Conservation (phyloP, 2,113 vertebrate genomes). For the Lagopus leucura region DNA sequence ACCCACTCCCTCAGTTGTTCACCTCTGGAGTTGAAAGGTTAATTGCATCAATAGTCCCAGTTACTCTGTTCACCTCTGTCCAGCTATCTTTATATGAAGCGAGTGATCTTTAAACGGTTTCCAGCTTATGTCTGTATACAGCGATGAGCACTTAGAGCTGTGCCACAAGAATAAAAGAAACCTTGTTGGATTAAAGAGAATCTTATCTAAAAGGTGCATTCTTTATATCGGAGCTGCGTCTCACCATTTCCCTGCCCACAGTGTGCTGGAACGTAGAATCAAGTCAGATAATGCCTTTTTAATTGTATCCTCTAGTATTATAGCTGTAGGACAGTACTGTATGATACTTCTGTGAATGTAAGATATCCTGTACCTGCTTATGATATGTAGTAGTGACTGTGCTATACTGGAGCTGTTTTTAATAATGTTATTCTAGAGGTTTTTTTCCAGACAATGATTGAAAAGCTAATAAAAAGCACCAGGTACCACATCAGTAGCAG, state of each 20-base stretch:
- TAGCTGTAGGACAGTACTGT: constrained; percentile 83
- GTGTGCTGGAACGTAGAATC: constrained; percentile 79
- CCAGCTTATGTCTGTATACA: constrained; percentile 70
- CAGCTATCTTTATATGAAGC: constrained; percentile 39
- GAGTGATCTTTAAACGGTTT: constrained; percentile 70
- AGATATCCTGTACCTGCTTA: constrained; percentile 80
- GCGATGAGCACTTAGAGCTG: constrained; percentile 60
- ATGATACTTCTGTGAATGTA: constrained; percentile 82
- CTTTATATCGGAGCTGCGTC: constrained; percentile 66
- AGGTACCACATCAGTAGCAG: constrained; percentile 79
- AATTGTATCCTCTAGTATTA: constrained; percentile 81
- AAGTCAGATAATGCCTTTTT: constrained; percentile 82
- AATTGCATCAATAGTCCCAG: constrained; percentile 38
- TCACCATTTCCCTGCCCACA: constrained; percentile 71
- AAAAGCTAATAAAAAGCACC: constrained; percentile 78
- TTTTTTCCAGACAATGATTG: constrained; percentile 79
- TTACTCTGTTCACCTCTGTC: constrained; percentile 60
- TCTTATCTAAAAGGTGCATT: constrained; percentile 54
- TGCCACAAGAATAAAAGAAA: constrained; percentile 56
- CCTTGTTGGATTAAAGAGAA: constrained; percentile 6
- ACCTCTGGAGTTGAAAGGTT: constrained; percentile 18
- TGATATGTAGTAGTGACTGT: constrained; percentile 81
- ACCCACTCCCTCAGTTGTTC: neutral
- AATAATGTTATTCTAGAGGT: constrained; percentile 80
- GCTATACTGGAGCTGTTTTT: constrained; percentile 81